Conservation (phyloP, 2,888 invertebrate species). For the Agrochola circellaris region DNA sequence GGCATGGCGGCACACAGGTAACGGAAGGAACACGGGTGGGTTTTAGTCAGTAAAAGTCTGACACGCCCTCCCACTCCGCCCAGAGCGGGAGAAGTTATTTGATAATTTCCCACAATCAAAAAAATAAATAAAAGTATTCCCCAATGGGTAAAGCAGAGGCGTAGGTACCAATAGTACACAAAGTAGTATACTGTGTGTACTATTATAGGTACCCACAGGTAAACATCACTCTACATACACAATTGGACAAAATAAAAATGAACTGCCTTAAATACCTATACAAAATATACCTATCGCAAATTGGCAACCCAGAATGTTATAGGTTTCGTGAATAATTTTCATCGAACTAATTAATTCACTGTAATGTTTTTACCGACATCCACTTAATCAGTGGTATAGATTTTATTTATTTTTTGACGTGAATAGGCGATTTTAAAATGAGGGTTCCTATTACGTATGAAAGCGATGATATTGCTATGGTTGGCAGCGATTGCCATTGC, state of each 20-base stretch:
- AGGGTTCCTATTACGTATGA: slow-evolving; percentile 26
- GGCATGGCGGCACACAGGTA: no score
- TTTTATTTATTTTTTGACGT: slow-evolving; percentile 48
- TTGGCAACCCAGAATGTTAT: not conserved
- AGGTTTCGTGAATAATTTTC: slow-evolving; percentile 11
- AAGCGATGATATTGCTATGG: slow-evolving; percentile 15
- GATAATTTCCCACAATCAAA: no score
- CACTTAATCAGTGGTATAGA: slow-evolving; percentile 45
- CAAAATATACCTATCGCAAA: slow-evolving; percentile 12
- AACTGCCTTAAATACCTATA: slow-evolving; percentile 18
- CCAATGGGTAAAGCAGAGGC: no score
- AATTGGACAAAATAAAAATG: not conserved
- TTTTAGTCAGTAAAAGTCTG: no score
- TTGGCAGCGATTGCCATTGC: not conserved
- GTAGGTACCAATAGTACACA: no score
- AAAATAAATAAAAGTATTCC: no score
- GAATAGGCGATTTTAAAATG: slow-evolving; percentile 55
- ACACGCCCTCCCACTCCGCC: no score
- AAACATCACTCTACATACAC: no score
- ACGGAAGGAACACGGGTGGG: no score
- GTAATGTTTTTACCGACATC: slow-evolving; percentile 27
- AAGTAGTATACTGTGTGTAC: no score
- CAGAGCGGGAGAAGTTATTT: no score
- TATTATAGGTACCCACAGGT: no score
- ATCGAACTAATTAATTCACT: slow-evolving; percentile 28